A percentile compares a stretch with the other conserved stretches of the same genome.
These are phyloP conservation scores for Aricia artaxerxes DNA, from an alignment of 2,888 invertebrate genomes.

Conservation along the genomic window DNA sequence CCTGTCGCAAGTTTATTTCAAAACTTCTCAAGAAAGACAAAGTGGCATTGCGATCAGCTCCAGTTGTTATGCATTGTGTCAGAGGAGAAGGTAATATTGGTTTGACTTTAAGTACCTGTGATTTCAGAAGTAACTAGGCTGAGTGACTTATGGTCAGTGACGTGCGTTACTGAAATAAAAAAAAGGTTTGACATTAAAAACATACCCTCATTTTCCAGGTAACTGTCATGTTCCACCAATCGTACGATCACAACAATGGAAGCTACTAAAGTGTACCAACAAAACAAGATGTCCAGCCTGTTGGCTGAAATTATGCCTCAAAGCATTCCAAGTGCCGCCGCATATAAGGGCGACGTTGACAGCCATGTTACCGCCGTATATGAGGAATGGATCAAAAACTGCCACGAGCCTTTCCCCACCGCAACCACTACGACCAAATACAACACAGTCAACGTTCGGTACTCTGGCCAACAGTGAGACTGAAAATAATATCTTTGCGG, in stretches of 20 bases:
- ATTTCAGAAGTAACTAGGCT: background rate
- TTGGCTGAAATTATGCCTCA: slow-evolving; percentile 92
- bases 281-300: slow-evolving; percentile 91
- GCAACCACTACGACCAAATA: slow-evolving; percentile 60
- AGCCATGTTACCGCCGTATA: slow-evolving; percentile 84
- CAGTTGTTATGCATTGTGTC: slow-evolving; percentile 82
- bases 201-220: slow-evolving; percentile 60
- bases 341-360: slow-evolving; percentile 84
- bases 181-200: slow-evolving; percentile 12
- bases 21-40: slow-evolving; percentile 87
- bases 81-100: slow-evolving; percentile 81
- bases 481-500: slow-evolving; percentile 64
- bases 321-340: slow-evolving; percentile 88
- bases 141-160: too few species aligned
- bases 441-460: slow-evolving; percentile 56
- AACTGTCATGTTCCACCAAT: slow-evolving; percentile 87
- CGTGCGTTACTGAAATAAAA: background rate
- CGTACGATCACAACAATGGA: slow-evolving; percentile 86
- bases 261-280: slow-evolving; percentile 84
- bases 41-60: slow-evolving; percentile 72
- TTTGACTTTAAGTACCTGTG: background rate
- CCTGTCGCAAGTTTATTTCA: slow-evolving; percentile 92
- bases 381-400: slow-evolving; percentile 69
- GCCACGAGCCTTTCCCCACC: slow-evolving; percentile 54
- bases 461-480: slow-evolving; percentile 54